Base-by-base conservation (phyloP, 2,113 vertebrate genomes). In the Gyps fulvus region DNA sequence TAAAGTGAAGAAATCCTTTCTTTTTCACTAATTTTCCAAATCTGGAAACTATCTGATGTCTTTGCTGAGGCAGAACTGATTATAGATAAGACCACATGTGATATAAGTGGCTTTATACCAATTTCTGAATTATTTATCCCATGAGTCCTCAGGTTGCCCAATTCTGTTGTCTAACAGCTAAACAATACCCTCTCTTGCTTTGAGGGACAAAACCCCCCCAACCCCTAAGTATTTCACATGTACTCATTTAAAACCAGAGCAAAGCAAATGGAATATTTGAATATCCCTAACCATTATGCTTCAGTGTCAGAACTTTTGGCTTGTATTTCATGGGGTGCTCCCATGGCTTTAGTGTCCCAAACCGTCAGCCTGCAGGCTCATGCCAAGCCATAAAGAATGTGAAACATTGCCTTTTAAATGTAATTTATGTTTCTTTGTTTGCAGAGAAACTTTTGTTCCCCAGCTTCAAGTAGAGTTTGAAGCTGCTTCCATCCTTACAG, bases 371-470 rank as follows among this genome's bases (percentile, higher is more conserved):
- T 82, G 43, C 61, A 93, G 81, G 91, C 89, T 92, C 47, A 67
- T 87, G 65, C 32, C 16, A 90, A 76, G 49, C 40, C 84, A 87
- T 91, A 71, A 91, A 89, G n/a, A 59, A 91, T 91, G 65, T 59
- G 70, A 93, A 94, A 86, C 47, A 63, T 34, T 87, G n/a, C 25
- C 84, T 91, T 81, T 84, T 10, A 57, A 79, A 94, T 86, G 62
- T 62, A 72, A 90, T 92, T 96, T 94, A 83, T 79, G 38, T 40
- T 78, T 82, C 69, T 96, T 96, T 96, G 73, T 91, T 95, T 82
- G 20, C 36, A 89, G 50, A 87, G 61, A 89, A 36, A 87, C 61
- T 67, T 82, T 76, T 76, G 10, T 93, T 91, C 32, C 34, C 25
- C 43, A 49, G 54, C 50, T 94, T 94, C 57, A 85, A 93, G 61